These are phyloP conservation scores for Zaprionus camerounensis DNA, from an alignment of 1,140 invertebrate species.

Conservation along the genomic window DNA sequence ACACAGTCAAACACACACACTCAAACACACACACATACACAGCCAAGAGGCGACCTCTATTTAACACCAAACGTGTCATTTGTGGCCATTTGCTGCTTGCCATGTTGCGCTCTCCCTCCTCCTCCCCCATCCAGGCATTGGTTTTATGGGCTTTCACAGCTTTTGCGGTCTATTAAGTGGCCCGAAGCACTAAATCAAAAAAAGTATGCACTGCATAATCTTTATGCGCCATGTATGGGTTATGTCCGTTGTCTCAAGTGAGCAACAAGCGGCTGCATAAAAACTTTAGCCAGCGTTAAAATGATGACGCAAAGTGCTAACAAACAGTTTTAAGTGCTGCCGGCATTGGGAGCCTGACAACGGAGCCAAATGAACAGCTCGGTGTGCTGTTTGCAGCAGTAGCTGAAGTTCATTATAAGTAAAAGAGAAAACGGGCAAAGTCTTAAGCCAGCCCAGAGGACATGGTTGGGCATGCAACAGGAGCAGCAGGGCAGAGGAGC, in stretches of 20 bases:
- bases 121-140: neutral
- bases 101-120: constrained; percentile 11
- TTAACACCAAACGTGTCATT: constrained; percentile 82
- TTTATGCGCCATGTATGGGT: constrained; percentile 65
- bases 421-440: constrained; percentile 35
- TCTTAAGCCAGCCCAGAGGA: constrained; percentile 9
- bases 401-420: constrained; percentile 71
- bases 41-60: constrained; percentile 65
- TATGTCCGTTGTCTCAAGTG: constrained; percentile 51
- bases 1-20: constrained; percentile 35
- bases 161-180: constrained; percentile 82
- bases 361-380: constrained; percentile 10
- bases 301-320: constrained; percentile 50
- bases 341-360: constrained; percentile 5
- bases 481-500: constrained; percentile 1
- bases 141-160: constrained; percentile 67
- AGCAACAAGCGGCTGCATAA: constrained; percentile 64
- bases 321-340: constrained; percentile 39
- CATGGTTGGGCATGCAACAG: constrained; percentile 62
- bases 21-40: constrained; percentile 36
- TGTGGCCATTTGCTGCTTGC: constrained; percentile 72
- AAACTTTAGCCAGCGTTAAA: constrained; percentile 36
- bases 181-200: constrained; percentile 69
- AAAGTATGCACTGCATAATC: constrained; percentile 67
- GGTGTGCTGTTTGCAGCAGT: constrained; percentile 2